These are phyloP conservation scores for Illadopsis cleaveri DNA, from an alignment of 2,113 vertebrate species.

Conservation along the genomic window DNA sequence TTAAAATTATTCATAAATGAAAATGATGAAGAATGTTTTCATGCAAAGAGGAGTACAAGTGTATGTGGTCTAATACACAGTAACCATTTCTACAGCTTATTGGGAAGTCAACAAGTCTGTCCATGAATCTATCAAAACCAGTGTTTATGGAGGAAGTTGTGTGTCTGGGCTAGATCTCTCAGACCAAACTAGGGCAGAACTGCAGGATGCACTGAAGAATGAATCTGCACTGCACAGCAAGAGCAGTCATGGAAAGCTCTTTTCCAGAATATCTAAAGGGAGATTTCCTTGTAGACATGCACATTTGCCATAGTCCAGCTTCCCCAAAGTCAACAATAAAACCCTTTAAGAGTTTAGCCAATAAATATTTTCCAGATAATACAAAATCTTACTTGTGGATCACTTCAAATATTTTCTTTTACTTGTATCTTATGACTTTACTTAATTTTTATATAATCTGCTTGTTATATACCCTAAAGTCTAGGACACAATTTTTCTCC, in stretches of 20 bases:
- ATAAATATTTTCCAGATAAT: neutral
- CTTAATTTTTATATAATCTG: neutral
- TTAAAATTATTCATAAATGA: neutral
- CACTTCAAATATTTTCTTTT: neutral
- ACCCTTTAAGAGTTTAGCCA: neutral
- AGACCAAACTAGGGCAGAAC: neutral
- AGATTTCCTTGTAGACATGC: neutral
- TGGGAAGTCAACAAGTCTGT: neutral
- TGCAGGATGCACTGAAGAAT: neutral
- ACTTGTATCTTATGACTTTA: neutral
- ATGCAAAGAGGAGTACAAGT: neutral
- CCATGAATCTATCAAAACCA: accelerated
- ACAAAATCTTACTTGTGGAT: neutral
- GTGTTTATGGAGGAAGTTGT: neutral
- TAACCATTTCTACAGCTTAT: neutral
- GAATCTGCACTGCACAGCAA: neutral
- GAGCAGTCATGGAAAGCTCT: neutral
- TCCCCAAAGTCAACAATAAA: neutral
- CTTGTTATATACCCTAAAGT: neutral
- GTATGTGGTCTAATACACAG: neutral
- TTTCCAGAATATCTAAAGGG: neutral
- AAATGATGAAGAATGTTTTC: neutral
- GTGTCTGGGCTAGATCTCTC: neutral
- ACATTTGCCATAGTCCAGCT: neutral
- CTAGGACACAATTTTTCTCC: neutral